These are phyloP conservation scores for Acromyrmex charruanus DNA, from an alignment of 1,140 invertebrate species.

Conservation along the genomic window DNA sequence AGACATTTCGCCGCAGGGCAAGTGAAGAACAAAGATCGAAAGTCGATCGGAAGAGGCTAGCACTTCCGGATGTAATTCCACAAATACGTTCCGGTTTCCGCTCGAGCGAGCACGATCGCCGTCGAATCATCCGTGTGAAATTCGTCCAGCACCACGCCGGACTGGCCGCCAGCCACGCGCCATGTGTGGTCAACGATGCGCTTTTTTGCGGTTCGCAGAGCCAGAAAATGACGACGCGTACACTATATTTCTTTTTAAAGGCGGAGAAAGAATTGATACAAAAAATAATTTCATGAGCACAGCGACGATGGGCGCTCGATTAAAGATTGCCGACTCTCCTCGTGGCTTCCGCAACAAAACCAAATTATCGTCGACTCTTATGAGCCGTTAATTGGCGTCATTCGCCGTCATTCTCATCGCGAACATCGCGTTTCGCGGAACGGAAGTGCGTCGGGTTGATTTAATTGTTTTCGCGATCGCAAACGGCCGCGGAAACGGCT, in stretches of 20 bases:
- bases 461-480: slow-evolving; percentile 59
- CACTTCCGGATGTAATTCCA: slow-evolving; percentile 75
- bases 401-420: not conserved
- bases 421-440: slow-evolving; percentile 32
- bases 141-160: slow-evolving; percentile 31
- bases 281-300: slow-evolving; percentile 48
- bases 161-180: slow-evolving; percentile 28
- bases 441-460: slow-evolving; percentile 21
- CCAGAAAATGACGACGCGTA: slow-evolving; percentile 69
- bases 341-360: not conserved
- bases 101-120: slow-evolving; percentile 35
- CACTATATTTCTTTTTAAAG: slow-evolving; percentile 28
- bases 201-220: slow-evolving; percentile 68
- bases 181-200: slow-evolving; percentile 47
- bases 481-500: slow-evolving; percentile 27
- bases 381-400: slow-evolving; percentile 26
- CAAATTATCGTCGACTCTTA: slow-evolving; percentile 1
- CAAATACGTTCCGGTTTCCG: slow-evolving; percentile 72
- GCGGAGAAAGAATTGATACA: not conserved
- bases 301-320: not conserved
- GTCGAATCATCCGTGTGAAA: slow-evolving; percentile 50
- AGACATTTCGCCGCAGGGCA: not conserved
- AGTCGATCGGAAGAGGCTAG: slow-evolving; percentile 46
- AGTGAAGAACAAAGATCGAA: slow-evolving; percentile 47
- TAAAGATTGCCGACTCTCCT: slow-evolving; percentile 17